Percentiles rank a stretch among this genome's conserved stretches.
phyloP scores from a whole-genome alignment of 2,888 invertebrate genomes.

The Yponomeuta malinellus region DNA sequence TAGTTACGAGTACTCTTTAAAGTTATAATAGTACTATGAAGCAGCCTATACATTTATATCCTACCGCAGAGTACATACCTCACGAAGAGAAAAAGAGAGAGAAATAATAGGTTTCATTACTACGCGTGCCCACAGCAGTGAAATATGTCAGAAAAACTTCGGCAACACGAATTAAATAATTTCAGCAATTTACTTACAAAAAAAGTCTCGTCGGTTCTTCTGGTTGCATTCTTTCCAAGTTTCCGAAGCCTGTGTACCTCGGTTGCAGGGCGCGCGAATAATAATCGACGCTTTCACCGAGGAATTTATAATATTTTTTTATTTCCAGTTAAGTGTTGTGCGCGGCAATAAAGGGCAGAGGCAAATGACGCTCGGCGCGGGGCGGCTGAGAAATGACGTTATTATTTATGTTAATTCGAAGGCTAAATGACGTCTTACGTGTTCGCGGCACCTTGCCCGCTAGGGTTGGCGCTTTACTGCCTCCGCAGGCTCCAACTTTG shows the following conservation, averaged over 20 bases:
- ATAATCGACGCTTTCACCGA: neutral
- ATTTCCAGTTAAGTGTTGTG: conserved; percentile 62
- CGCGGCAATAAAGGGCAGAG: conserved; percentile 55
- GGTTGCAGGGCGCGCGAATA: neutral
- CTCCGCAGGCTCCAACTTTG: neutral
- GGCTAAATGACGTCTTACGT: conserved; percentile 70
- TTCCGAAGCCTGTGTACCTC: neutral
- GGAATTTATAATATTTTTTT: conserved; percentile 66
- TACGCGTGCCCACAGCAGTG: too few relatives aligned
- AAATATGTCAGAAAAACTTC: too few relatives aligned
- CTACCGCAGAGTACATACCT: neutral
- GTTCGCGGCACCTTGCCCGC: conserved; percentile 47
- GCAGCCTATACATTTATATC: too few relatives aligned
- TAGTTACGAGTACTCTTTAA: too few relatives aligned
- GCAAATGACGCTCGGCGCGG: conserved; percentile 54
- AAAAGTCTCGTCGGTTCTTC: too few relatives aligned
- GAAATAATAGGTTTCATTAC: neutral
- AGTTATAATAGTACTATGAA: too few relatives aligned
- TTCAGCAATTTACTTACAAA: too few relatives aligned
- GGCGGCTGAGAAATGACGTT: conserved; percentile 59
- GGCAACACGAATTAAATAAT: too few relatives aligned
- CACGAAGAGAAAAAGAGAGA: neutral
- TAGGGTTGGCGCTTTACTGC: conserved; percentile 31
- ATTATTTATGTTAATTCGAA: conserved; percentile 75
- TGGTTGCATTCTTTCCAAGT: neutral